Percentiles rank a stretch among this genome's conserved stretches.
Evolutionary conservation across 2,888 invertebrate species (phyloP).

Genomic region (Salticus scenicus): DNA sequence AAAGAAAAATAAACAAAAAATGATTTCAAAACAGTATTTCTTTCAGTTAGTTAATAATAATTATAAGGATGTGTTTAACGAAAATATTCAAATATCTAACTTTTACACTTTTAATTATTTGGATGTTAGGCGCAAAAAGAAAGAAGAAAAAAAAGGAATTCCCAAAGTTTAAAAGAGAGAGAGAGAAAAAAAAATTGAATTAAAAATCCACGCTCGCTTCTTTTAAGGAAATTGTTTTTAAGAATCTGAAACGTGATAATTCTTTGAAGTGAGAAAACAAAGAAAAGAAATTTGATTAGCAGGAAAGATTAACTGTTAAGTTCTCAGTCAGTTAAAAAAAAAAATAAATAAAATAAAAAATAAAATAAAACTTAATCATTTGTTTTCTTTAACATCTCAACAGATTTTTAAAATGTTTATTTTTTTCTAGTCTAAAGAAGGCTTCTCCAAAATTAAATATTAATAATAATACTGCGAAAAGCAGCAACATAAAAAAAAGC

Average conservation of each 20-base stretch:
- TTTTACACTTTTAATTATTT: neutral
- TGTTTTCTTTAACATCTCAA: too few species aligned
- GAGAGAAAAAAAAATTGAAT: neutral
- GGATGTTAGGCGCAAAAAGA: too few species aligned
- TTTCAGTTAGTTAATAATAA: neutral
- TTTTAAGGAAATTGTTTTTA: neutral
- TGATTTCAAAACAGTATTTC: neutral
- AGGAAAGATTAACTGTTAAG: too few species aligned
- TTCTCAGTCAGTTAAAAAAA: too few species aligned
- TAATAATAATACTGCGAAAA: too few species aligned
- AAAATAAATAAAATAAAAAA: too few species aligned
- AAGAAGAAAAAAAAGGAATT: neutral
- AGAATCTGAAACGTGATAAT: neutral
- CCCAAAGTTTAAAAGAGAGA: neutral
- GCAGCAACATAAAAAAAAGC: too few species aligned
- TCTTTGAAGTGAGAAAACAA: neutral
- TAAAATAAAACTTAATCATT: too few species aligned
- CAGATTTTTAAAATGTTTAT: too few species aligned
- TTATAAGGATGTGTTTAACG: neutral
- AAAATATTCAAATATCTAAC: neutral
- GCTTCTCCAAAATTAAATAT: too few species aligned
- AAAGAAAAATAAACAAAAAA: too few species aligned
- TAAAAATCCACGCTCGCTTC: neutral
- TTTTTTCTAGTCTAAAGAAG: too few species aligned
- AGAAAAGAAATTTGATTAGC: neutral